Percentiles rank a stretch among this genome's conserved stretches.
These are phyloP conservation scores for Struthio camelus DNA, from an alignment of 2,113 vertebrate species.

Conservation along the genomic window DNA sequence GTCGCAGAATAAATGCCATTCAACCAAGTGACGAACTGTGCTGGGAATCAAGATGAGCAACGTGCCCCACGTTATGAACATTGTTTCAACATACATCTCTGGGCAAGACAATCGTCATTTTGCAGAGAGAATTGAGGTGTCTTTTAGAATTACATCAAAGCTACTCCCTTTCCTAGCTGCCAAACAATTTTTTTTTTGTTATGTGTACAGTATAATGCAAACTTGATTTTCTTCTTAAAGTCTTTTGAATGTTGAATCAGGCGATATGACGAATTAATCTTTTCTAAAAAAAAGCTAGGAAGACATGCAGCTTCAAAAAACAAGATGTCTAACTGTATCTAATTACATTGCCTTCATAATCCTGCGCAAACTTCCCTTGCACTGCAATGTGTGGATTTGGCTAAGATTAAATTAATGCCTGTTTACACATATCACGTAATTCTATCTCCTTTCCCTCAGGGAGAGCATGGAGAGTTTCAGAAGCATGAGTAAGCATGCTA, in stretches of 20 bases:
- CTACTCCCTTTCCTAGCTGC: background rate
- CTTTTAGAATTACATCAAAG: conserved; percentile 30
- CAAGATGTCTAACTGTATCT: conserved; percentile 57
- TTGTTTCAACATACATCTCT: background rate
- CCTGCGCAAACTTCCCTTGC: conserved; percentile 59
- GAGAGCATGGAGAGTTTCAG: conserved; percentile 49
- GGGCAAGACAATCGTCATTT: conserved; percentile 25
- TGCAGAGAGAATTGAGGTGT: background rate
- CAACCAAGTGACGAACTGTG: background rate
- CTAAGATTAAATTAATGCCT: conserved; percentile 70
- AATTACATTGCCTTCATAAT: conserved; percentile 59
- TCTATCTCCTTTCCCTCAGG: conserved; percentile 43
- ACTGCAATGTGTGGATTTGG: conserved; percentile 63
- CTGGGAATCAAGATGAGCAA: conserved; percentile 17
- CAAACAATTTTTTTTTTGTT: background rate
- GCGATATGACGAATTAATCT: conserved; percentile 20
- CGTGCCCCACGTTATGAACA: background rate
- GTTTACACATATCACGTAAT: conserved; percentile 70
- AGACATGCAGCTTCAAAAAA: conserved; percentile 14
- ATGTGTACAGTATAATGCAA: background rate
- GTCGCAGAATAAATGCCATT: background rate
- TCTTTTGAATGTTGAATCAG: conserved; percentile 40
- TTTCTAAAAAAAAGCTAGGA: background rate
- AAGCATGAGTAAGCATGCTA: conserved; percentile 65
- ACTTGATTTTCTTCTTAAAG: background rate